Base-by-base conservation (phyloP, 2,797 vertebrate species). In the Etheostoma nigrum region DNA sequence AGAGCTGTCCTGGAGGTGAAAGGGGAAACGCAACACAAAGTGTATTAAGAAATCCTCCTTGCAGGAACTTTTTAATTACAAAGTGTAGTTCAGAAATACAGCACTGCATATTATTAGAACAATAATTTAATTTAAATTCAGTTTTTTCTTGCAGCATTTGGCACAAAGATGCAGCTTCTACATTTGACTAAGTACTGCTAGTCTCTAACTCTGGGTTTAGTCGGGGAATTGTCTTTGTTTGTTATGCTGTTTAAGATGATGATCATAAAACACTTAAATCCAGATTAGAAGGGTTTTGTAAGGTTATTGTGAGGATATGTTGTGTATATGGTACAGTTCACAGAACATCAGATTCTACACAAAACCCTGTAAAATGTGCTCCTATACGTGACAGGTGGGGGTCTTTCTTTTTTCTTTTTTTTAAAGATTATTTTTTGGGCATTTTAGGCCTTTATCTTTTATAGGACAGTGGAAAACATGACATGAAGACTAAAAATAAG, bases 1-100 rank as follows among this genome's bases (percentile, higher is more conserved):
- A 84, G 98, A 98, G 91, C 98, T 98, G 94, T 99, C 98, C 98
- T 99, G 92, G 76, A 95, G 93, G 80, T 88, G 49, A 82, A 72
- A 47, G 67, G 76, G 67, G 60, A 75, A 76, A 88, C 6, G 11
- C 71, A 83, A 74, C 49, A 70, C 62, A 80, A 23, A 60, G 72
- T 51, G 59, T 59, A 67, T 82, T 91, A 75, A 82, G 68, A 85
- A 84, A 62, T 54, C 21, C 71, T 68, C 36, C 74, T 72, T 1
- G 1, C 48, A 72, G 69, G 23, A 78, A 53, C 61, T 72, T 76
- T 74, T 71, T 79, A 91, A 87, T 83, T 71, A 82, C 1, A 84
- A 78, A 33, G 48, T 15, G 27, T 42, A 27, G 33, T 58, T 48
- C 75, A 67, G 67, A 75, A 77, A 82, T 58, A 53, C 15, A 48